Conservation (phyloP, 2,797 vertebrate species). For the Ciconia nigra region DNA sequence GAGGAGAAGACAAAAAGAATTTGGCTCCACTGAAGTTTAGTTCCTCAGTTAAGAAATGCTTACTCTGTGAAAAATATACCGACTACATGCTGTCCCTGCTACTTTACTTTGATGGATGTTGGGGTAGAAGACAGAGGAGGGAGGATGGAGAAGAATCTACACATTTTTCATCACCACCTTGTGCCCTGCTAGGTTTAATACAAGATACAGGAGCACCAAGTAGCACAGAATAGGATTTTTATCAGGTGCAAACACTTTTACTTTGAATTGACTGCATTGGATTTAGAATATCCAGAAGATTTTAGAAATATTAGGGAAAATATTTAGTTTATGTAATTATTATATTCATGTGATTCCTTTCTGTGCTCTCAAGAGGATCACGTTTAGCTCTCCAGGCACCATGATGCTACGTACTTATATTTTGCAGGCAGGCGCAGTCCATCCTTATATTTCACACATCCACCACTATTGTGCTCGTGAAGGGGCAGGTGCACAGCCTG, state of each 20-base stretch:
- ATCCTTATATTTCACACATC: not conserved
- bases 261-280: not conserved
- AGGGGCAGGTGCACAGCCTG: not conserved
- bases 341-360: not conserved
- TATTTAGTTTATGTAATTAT: not conserved
- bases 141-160: not conserved
- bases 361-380: not conserved
- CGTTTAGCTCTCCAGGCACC: not conserved
- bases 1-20: not conserved
- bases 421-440: not conserved
- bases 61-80: not conserved
- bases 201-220: not conserved
- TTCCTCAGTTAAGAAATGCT: not conserved
- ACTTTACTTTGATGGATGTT: not conserved
- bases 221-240: not conserved
- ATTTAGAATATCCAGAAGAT: not conserved
- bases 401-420: not conserved
- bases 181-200: not conserved
- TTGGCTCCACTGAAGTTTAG: not conserved
- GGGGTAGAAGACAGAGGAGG: not conserved
- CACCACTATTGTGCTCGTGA: not conserved
- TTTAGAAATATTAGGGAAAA: not conserved
- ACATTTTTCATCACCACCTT: not conserved
- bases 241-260: not conserved
- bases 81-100: not conserved